Percentiles rank a stretch among this genome's conserved stretches.
phyloP scores from a whole-genome alignment of 2,888 invertebrate genomes.

The Drosophila crucigera region DNA sequence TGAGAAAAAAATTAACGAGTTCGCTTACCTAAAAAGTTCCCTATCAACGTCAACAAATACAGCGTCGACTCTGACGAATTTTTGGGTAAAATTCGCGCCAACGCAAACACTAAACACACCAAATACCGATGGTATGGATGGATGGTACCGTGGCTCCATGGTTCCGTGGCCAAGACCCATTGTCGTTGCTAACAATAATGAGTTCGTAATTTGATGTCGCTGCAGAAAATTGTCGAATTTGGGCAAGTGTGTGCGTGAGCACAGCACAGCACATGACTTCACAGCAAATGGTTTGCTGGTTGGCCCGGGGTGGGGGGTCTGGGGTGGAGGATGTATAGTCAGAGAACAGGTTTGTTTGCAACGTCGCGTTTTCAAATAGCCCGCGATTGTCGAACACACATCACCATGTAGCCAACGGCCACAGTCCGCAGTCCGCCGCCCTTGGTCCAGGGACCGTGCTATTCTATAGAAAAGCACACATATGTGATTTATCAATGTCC shows the following conservation, averaged over 20 bases:
- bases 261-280: constrained; percentile 50
- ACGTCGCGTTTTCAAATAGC: constrained; percentile 47
- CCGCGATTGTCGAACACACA: constrained; percentile 38
- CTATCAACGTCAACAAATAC: constrained; percentile 69
- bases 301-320: neutral
- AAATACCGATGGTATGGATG: constrained; percentile 6
- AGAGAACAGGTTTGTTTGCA: constrained; percentile 49
- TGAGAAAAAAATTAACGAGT: neutral
- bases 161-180: constrained; percentile 40
- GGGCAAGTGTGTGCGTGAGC: constrained; percentile 54
- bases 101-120: constrained; percentile 53
- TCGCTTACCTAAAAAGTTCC: constrained; percentile 29
- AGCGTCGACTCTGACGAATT: constrained; percentile 44
- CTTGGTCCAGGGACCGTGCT: neutral
- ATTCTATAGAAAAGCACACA: constrained; percentile 46
- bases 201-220: constrained; percentile 83
- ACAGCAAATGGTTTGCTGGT: neutral
- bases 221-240: constrained; percentile 71
- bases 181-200: constrained; percentile 81
- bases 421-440: neutral
- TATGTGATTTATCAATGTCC: constrained; percentile 79
- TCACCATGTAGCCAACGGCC: constrained; percentile 17
- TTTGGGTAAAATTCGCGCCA: constrained; percentile 60
- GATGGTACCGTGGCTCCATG: constrained; percentile 5
- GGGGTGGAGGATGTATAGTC: neutral